Base-by-base conservation (phyloP, 92 coral and sea anemone species). In the Palythoa heliodiscus region DNA sequence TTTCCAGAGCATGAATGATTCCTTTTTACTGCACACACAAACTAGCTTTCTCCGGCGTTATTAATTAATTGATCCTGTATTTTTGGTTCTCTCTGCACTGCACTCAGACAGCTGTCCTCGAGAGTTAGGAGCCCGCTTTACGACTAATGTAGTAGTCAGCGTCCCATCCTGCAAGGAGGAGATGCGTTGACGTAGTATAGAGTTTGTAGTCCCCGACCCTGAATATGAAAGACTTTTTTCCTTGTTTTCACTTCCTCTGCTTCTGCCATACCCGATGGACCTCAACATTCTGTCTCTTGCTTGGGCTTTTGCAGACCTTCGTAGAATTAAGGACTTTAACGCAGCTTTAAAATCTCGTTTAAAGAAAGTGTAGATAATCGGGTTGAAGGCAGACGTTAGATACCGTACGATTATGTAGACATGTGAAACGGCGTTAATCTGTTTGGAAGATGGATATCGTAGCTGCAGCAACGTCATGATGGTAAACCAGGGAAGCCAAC, bases 371-470 rank as follows among this genome's bases (percentile, higher is more conserved):
- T 80, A 80, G 12, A 80, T 66, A 40, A 80, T 68, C 13, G 84
- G 84, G 74, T 80, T 80, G 37, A 80, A 80, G 17, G 84, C 84
- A 6, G 84, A 80, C 0, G 84, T 80, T 11, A 80, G 84, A 22
- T 80, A 80, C 57, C 84, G 66, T 39, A 80, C 74, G 73, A 80
- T 66, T 66, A 15, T 5, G 22, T 16, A 80, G 7, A 48, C 84
- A 12, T 67, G 73, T 11, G 47, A n/a, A 2, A 11, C 9, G 9
- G 11, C 58, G 0, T 0, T 29, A 29, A 29, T 0, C 38, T 64
- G 11, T 15, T 80, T 23, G 6, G 29, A 22, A 25, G 67, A 5
- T 2, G 7, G 64, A 20, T 76, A 76, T 14, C 23, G 2, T 5
- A 76, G 37, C 29, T 80, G 84, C 15, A 80, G 84, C 48, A 80